phyloP scores from a whole-genome alignment of 2,113 vertebrate genomes.

The Aramus guarauna region DNA sequence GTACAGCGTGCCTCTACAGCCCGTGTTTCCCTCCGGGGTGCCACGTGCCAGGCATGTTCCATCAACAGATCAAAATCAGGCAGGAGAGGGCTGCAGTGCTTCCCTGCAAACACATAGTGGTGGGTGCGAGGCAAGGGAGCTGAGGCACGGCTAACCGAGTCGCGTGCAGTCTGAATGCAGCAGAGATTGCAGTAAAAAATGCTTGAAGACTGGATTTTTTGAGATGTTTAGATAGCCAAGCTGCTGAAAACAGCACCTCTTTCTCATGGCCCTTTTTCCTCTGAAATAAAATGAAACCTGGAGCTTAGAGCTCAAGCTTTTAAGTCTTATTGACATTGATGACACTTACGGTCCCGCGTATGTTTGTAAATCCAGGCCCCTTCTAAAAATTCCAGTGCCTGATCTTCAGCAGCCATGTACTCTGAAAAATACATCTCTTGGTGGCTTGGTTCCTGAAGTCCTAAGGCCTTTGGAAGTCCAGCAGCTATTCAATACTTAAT shows the following conservation, averaged over 20 bases:
- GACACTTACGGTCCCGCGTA: not conserved
- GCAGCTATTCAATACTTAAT: not conserved
- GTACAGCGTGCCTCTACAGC: not conserved
- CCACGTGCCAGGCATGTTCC: not conserved
- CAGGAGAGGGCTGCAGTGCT: not conserved
- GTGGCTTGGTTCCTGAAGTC: not conserved
- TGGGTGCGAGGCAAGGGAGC: not conserved
- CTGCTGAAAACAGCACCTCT: not conserved
- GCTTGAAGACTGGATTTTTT: not conserved
- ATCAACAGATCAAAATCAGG: not conserved
- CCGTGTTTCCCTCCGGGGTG: not conserved
- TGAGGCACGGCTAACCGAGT: not conserved
- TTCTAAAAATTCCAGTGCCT: not conserved
- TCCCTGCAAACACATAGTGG: not conserved
- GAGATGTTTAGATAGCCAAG: not conserved
- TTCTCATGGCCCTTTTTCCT: not conserved
- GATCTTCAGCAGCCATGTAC: not conserved
- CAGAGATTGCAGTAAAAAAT: not conserved
- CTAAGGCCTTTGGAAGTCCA: not conserved
- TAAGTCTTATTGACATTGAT: not conserved
- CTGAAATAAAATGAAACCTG: not conserved
- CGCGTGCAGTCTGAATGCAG: not conserved
- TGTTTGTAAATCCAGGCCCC: not conserved
- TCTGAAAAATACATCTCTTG: not conserved
- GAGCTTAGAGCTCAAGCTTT: not conserved